Conservation (phyloP, 2,888 invertebrate genomes). For the Eupithecia subumbrata region DNA sequence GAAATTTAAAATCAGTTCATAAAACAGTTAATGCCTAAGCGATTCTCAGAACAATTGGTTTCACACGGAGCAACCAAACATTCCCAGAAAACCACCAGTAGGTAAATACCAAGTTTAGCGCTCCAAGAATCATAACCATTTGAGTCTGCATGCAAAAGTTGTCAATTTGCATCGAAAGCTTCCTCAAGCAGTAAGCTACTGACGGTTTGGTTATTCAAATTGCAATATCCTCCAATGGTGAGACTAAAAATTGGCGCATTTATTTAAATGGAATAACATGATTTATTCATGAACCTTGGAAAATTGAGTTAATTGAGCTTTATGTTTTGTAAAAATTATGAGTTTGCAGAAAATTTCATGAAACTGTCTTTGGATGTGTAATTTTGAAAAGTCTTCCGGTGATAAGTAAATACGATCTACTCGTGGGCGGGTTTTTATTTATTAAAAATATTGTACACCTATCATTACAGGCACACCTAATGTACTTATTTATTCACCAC, state of each 20-base stretch:
- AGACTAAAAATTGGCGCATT: constrained; percentile 28
- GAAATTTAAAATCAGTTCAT: background rate
- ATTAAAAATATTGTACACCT: no score
- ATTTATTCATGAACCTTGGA: constrained; percentile 26
- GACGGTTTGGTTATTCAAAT: constrained; percentile 31
- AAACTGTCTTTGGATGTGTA: background rate
- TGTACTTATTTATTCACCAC: no score
- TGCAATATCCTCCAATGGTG: constrained; percentile 18
- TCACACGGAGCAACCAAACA: background rate
- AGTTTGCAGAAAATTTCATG: background rate
- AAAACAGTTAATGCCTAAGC: background rate
- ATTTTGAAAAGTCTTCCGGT: background rate
- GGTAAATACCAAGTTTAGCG: background rate
- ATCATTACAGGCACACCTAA: no score
- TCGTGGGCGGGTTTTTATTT: no score
- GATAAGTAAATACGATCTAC: no score
- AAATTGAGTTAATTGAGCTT: background rate
- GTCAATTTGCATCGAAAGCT: constrained; percentile 27
- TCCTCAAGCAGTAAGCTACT: constrained; percentile 9
- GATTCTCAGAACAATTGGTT: background rate
- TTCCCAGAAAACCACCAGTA: background rate
- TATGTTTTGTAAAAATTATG: background rate
- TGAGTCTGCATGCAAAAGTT: constrained; percentile 26
- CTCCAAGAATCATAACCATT: constrained; percentile 16
- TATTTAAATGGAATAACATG: constrained; percentile 26